Percentiles rank a stretch among this genome's conserved stretches.
phyloP scores from a whole-genome alignment of 1,140 invertebrate species.

The Orius laevigatus region DNA sequence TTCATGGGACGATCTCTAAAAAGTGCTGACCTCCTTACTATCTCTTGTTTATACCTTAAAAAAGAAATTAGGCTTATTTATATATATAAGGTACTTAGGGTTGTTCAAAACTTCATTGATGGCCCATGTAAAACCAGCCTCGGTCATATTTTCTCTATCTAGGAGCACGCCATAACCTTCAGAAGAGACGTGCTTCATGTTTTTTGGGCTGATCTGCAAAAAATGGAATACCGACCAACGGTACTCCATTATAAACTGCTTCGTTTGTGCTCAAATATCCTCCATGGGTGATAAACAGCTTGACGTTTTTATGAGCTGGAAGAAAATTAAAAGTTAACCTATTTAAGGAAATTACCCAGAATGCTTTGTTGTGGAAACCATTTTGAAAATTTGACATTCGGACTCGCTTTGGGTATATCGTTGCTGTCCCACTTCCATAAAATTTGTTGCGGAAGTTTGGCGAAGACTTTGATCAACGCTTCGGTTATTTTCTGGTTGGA shows the following conservation, averaged over 20 bases:
- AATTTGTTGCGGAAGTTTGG: conserved; percentile 36
- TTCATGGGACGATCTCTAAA: too few species aligned
- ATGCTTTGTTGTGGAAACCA: conserved; percentile 28
- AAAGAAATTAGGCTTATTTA: too few species aligned
- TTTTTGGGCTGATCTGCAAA: conserved; percentile 23
- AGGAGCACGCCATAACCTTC: conserved; percentile 23
- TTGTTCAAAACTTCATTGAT: conserved; percentile 23
- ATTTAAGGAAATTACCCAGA: conserved; percentile 21
- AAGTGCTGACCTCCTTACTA: too few species aligned
- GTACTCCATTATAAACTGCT: conserved; percentile 29
- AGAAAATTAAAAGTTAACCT: conserved; percentile 1
- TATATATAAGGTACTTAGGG: too few species aligned
- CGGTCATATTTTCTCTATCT: conserved; percentile 25
- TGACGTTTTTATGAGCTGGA: conserved; percentile 26
- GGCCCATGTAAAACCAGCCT: conserved; percentile 20
- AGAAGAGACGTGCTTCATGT: conserved; percentile 20
- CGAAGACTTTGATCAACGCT: conserved; percentile 35
- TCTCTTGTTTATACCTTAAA: too few species aligned
- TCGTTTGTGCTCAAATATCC: conserved; percentile 30
- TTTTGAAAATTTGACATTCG: conserved; percentile 25
- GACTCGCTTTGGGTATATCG: conserved; percentile 12
- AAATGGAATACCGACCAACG: conserved; percentile 25
- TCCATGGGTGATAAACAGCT: conserved; percentile 32
- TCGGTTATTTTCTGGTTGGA: conserved; percentile 35
- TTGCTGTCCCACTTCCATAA: conserved; percentile 48